Conservation (phyloP, 1,140 invertebrate genomes). For the Drosophila virilis region DNA sequence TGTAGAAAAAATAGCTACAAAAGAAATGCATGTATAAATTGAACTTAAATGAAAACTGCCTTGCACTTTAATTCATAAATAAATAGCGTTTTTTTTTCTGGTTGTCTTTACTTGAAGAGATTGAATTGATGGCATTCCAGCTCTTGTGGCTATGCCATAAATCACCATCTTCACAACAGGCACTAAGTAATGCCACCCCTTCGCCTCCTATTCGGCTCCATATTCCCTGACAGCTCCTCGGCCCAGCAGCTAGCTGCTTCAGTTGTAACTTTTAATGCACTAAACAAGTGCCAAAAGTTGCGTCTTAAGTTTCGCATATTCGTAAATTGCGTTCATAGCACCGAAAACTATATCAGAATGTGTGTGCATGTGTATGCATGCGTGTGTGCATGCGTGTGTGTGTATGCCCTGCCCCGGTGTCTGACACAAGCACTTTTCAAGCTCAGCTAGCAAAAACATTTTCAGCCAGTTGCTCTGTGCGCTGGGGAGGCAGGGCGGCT, state of each 20-base stretch:
- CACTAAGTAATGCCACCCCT: not conserved
- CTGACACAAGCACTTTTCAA: constrained; percentile 40
- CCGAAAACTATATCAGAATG: not conserved
- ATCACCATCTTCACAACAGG: constrained; percentile 14
- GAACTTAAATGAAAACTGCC: not conserved
- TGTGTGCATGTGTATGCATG: not conserved
- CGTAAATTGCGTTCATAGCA: constrained; percentile 11
- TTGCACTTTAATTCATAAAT: too few relatives aligned
- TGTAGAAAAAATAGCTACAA: too few relatives aligned
- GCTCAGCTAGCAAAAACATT: constrained; percentile 13
- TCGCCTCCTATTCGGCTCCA: not conserved
- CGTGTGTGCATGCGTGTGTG: not conserved
- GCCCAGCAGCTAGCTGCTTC: not conserved
- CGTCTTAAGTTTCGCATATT: constrained; percentile 29
- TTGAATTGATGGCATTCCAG: constrained; percentile 15
- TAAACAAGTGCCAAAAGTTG: constrained; percentile 53
- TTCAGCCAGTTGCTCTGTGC: constrained; percentile 2
- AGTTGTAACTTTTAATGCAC: constrained; percentile 48
- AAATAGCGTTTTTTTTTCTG: not conserved
- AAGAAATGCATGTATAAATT: not conserved
- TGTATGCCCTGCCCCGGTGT: not conserved
- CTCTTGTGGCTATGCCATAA: constrained; percentile 14
- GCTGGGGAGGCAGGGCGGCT: not conserved
- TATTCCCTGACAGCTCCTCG: too few relatives aligned
- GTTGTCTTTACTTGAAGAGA: not conserved